Percentiles rank a stretch among this genome's conserved stretches.
phyloP scores from a whole-genome alignment of 2,888 invertebrate species.

The Octonoba sinensis region DNA sequence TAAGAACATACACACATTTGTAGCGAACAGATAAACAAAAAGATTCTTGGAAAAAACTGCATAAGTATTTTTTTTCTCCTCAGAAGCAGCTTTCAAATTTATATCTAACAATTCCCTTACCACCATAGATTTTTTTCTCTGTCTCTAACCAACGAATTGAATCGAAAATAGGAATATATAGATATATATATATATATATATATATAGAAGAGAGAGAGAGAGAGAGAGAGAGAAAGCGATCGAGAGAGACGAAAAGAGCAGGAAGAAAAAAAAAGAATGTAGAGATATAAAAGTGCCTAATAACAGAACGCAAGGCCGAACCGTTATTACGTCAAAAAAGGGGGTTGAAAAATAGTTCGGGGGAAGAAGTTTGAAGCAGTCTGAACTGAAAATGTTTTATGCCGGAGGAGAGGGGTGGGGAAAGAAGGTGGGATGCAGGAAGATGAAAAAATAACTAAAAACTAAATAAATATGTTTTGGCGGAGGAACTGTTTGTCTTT shows the following conservation, averaged over 20 bases:
- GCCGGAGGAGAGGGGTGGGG: not conserved
- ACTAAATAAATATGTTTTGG: constrained; percentile 56
- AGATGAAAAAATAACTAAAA: constrained; percentile 33
- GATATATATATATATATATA: constrained; percentile 35
- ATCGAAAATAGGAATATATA: constrained; percentile 23
- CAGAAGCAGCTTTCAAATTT: constrained; percentile 56
- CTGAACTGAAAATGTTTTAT: constrained; percentile 51
- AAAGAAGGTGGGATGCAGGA: not conserved
- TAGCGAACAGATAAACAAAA: constrained; percentile 27
- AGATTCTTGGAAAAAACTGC: constrained; percentile 17
- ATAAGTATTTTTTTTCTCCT: not conserved
- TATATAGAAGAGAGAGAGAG: constrained; percentile 2
- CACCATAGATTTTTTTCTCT: constrained; percentile 42
- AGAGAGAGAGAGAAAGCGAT: constrained; percentile 15
- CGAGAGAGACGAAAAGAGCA: constrained; percentile 11
- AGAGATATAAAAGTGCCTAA: constrained; percentile 54
- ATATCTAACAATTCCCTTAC: constrained; percentile 59
- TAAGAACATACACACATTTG: constrained; percentile 36
- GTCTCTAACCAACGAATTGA: constrained; percentile 32
- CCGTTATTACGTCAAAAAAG: constrained; percentile 55
- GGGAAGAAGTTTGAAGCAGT: constrained; percentile 20
- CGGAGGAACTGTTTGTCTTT: constrained; percentile 57
- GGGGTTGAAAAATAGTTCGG: constrained; percentile 23
- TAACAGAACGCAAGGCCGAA: constrained; percentile 35
- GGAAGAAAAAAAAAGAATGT: constrained; percentile 2